These are phyloP conservation scores for Teleopsis dalmanni DNA, from an alignment of 1,140 invertebrate species.

Conservation along the genomic window DNA sequence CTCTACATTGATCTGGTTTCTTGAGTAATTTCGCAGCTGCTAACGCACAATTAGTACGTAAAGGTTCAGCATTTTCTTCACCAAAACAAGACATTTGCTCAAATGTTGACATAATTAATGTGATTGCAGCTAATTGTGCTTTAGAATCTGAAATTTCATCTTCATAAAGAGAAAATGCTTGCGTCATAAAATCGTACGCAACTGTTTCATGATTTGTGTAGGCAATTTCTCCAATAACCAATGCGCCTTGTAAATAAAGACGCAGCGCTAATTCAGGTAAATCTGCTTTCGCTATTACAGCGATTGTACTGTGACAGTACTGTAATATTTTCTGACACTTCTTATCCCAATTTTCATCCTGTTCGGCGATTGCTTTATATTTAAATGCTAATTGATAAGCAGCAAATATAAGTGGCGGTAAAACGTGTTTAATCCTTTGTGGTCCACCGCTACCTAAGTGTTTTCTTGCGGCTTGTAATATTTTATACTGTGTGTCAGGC, in stretches of 20 bases:
- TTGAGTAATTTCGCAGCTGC: slow-evolving; percentile 93
- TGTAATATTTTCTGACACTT: slow-evolving; percentile 98
- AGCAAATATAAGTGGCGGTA: slow-evolving; percentile 95
- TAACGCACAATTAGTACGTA: slow-evolving; percentile 88
- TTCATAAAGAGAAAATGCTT: slow-evolving; percentile 96
- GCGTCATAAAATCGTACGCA: slow-evolving; percentile 97
- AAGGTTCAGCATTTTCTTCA: slow-evolving; percentile 95
- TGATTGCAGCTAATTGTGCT: slow-evolving; percentile 91
- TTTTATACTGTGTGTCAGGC: slow-evolving; percentile 90
- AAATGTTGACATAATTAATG: slow-evolving; percentile 89
- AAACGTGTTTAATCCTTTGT: slow-evolving; percentile 78
- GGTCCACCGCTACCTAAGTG: slow-evolving; percentile 83
- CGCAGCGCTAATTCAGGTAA: slow-evolving; percentile 86
- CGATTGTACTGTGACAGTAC: slow-evolving; percentile 94
- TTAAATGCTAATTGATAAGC: slow-evolving; percentile 84
- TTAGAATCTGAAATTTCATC: slow-evolving; percentile 98
- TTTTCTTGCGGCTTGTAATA: slow-evolving; percentile 79
- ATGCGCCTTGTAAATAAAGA: slow-evolving; percentile 89
- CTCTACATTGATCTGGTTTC: slow-evolving; percentile 94
- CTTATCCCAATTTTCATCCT: slow-evolving; percentile 97
- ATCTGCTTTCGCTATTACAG: slow-evolving; percentile 86
- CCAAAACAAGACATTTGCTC: slow-evolving; percentile 90
- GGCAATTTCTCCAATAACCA: slow-evolving; percentile 84
- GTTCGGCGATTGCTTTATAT: slow-evolving; percentile 66
- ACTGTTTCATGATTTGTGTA: slow-evolving; percentile 95